Conservation (phyloP, 2,113 vertebrate genomes). For the Oreamnos americanus region DNA sequence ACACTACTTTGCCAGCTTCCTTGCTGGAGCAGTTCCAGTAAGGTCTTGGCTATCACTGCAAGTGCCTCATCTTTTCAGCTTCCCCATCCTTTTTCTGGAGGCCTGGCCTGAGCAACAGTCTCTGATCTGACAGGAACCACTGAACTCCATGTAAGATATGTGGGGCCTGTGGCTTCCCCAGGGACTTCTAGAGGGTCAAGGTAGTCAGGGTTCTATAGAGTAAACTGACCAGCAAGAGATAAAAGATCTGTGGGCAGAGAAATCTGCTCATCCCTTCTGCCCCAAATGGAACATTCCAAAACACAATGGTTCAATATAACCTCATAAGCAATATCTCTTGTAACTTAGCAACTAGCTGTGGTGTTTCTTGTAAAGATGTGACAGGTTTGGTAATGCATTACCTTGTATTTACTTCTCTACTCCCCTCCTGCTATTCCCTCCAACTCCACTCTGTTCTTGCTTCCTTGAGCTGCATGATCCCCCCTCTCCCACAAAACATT, state of each 20-base stretch:
- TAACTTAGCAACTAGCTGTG: neutral
- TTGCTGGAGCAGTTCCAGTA: neutral
- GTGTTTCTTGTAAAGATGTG: neutral
- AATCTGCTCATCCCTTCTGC: neutral
- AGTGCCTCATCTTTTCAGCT: neutral
- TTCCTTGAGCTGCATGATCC: neutral
- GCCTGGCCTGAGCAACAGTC: neutral
- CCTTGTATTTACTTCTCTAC: neutral
- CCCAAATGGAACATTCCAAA: neutral
- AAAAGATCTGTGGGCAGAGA: neutral
- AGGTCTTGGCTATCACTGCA: neutral
- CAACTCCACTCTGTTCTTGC: neutral
- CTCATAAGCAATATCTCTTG: neutral
- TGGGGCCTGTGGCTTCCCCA: neutral
- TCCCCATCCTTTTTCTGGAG: neutral
- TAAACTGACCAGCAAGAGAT: neutral
- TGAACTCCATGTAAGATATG: neutral
- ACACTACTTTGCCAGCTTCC: neutral
- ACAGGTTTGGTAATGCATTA: neutral
- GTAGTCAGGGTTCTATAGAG: neutral
- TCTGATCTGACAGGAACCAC: neutral
- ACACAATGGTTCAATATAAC: neutral
- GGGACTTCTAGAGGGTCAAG: neutral
- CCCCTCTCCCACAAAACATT: neutral
- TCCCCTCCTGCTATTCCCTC: neutral